These are phyloP conservation scores for Pseudomugil tenellus DNA, from an alignment of 2,797 vertebrate genomes.

Conservation along the genomic window DNA sequence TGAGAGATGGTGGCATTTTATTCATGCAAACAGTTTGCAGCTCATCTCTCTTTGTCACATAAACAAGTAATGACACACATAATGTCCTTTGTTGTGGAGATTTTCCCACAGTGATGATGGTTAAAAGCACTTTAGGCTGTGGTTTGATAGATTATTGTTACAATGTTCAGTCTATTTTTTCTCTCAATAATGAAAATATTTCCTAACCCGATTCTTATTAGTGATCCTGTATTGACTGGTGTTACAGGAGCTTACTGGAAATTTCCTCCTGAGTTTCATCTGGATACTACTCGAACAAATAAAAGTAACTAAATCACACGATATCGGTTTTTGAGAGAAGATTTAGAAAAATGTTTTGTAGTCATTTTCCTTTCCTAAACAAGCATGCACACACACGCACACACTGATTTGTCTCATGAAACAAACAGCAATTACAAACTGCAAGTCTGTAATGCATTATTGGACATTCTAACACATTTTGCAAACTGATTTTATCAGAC, in stretches of 20 bases:
- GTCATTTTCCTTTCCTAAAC: too few relatives aligned
- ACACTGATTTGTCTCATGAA: too few relatives aligned
- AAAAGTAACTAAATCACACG: not conserved
- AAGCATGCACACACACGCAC: too few relatives aligned
- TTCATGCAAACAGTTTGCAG: slow-evolving; percentile 42
- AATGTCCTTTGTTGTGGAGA: not conserved
- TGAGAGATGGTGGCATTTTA: slow-evolving; percentile 42
- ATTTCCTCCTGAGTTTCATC: too few relatives aligned
- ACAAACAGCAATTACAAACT: too few relatives aligned
- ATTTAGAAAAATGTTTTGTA: too few relatives aligned
- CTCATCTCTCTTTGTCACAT: slow-evolving; percentile 6
- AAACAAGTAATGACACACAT: not conserved
- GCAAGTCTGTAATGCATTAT: too few relatives aligned
- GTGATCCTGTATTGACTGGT: not conserved
- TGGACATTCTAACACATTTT: too few relatives aligned
- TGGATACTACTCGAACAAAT: not conserved
- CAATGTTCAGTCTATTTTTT: not conserved
- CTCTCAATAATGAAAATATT: not conserved
- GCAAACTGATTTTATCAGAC: too few relatives aligned
- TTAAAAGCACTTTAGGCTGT: not conserved
- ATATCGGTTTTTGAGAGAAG: too few relatives aligned
- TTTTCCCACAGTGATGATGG: not conserved
- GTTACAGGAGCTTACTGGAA: not conserved
- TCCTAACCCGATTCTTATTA: not conserved
- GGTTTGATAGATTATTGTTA: not conserved